phyloP scores from a whole-genome alignment of 2,797 vertebrate species.

The Paguma larvata region DNA sequence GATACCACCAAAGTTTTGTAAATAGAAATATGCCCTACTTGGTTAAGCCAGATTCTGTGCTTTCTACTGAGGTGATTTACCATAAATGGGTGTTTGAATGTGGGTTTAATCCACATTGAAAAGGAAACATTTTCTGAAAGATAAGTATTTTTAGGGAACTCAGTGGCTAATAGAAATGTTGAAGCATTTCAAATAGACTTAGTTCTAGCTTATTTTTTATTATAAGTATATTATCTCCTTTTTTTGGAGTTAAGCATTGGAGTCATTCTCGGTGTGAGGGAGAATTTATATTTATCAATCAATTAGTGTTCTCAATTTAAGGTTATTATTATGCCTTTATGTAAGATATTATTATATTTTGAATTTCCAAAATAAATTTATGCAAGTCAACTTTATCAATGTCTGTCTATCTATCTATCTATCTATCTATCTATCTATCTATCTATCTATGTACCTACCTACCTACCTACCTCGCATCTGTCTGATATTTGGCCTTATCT shows the following conservation, averaged over 20 bases:
- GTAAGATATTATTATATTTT: not conserved
- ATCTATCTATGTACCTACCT: not conserved
- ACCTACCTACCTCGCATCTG: not conserved
- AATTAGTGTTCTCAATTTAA: not conserved
- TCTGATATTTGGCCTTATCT: not conserved
- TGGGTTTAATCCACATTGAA: not conserved
- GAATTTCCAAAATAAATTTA: not conserved
- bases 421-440: not conserved
- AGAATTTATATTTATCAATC: not conserved
- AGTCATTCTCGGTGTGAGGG: not conserved
- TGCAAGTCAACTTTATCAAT: not conserved
- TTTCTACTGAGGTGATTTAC: not conserved
- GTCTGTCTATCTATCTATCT: not conserved
- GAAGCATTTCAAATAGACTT: slow-evolving; percentile 2
- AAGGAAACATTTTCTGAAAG: not conserved
- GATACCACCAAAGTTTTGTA: not conserved
- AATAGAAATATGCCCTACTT: not conserved
- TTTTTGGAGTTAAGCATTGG: not conserved
- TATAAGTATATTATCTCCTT: not conserved
- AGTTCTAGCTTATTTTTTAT: not conserved
- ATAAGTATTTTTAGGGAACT: not conserved
- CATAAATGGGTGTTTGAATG: not conserved
- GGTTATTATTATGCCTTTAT: not conserved
- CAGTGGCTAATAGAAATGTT: not conserved
- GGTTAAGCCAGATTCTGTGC: not conserved